These are phyloP conservation scores for Narcine bancroftii DNA, from an alignment of 2,113 vertebrate genomes.

Conservation along the genomic window DNA sequence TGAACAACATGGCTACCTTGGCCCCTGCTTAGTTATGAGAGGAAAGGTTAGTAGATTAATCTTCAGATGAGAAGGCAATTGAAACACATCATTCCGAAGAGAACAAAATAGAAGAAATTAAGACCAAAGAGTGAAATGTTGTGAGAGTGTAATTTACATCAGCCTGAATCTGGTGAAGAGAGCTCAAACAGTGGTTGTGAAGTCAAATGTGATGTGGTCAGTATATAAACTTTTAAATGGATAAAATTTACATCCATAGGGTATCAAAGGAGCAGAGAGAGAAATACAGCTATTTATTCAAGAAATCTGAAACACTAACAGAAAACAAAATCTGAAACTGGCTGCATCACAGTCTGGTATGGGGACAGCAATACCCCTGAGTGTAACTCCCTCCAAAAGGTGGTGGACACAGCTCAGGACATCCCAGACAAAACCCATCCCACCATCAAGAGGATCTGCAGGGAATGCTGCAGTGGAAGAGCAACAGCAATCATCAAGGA, in stretches of 20 bases:
- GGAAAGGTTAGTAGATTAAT: conserved; percentile 28
- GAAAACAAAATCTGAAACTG: background rate
- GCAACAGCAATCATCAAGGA: too few species aligned
- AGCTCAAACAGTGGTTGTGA: background rate
- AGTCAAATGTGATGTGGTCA: background rate
- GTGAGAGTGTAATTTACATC: background rate
- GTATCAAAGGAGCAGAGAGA: background rate
- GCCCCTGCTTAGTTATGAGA: background rate
- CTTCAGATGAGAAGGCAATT: background rate
- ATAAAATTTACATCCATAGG: background rate
- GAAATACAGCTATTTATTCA: background rate
- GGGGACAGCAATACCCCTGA: too few species aligned
- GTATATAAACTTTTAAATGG: background rate
- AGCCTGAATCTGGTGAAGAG: background rate
- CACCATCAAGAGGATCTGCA: too few species aligned
- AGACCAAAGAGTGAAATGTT: background rate
- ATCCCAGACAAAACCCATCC: too few species aligned
- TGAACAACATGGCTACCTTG: conserved; percentile 29
- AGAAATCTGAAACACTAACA: background rate
- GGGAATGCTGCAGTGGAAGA: too few species aligned
- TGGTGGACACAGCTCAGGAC: too few species aligned
- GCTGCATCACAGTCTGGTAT: too few species aligned
- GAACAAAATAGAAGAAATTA: background rate
- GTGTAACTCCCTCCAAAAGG: too few species aligned
- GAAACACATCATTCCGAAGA: background rate